phyloP scores from a whole-genome alignment of 1,140 invertebrate genomes.

The Conopomorpha cramerella region DNA sequence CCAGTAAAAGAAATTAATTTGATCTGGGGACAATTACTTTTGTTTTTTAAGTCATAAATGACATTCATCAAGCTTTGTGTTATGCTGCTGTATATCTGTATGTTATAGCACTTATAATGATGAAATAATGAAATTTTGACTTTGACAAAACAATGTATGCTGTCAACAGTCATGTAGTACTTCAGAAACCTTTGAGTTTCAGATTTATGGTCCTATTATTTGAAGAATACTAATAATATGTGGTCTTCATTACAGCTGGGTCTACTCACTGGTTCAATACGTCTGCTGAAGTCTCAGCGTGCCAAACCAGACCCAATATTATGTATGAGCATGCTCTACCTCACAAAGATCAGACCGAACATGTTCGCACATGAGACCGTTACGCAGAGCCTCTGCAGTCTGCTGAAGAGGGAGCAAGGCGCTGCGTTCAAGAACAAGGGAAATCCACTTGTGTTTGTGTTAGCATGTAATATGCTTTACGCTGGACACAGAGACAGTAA shows the following conservation, averaged over 20 bases:
- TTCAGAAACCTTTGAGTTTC: no score
- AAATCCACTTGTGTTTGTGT: slow-evolving; percentile 80
- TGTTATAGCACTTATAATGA: no score
- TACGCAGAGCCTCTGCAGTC: slow-evolving; percentile 77
- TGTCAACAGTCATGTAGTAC: no score
- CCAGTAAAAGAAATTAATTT: no score
- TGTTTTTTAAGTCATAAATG: no score
- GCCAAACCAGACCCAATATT: slow-evolving; percentile 82
- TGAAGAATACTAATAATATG: no score
- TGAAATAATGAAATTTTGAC: no score
- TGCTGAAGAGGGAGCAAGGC: slow-evolving; percentile 79
- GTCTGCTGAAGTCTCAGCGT: slow-evolving; percentile 67
- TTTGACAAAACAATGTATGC: no score
- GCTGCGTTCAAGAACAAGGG: slow-evolving; percentile 77
- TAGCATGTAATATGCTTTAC: slow-evolving; percentile 85
- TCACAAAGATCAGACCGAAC: slow-evolving; percentile 79
- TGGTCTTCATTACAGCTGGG: slow-evolving; percentile 39
- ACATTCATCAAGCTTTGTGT: no score
- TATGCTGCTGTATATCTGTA: no score
- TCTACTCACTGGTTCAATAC: slow-evolving; percentile 66
- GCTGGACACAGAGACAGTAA: slow-evolving; percentile 77
- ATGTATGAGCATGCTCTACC: slow-evolving; percentile 77
- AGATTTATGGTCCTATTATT: no score
- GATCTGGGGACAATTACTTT: no score
- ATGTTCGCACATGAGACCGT: slow-evolving; percentile 82